These are phyloP conservation scores for Chondrilla cf. caribensis DNA, from an alignment of 37 sponge, comb jelly and placozoan genomes.

Conservation along the genomic window DNA sequence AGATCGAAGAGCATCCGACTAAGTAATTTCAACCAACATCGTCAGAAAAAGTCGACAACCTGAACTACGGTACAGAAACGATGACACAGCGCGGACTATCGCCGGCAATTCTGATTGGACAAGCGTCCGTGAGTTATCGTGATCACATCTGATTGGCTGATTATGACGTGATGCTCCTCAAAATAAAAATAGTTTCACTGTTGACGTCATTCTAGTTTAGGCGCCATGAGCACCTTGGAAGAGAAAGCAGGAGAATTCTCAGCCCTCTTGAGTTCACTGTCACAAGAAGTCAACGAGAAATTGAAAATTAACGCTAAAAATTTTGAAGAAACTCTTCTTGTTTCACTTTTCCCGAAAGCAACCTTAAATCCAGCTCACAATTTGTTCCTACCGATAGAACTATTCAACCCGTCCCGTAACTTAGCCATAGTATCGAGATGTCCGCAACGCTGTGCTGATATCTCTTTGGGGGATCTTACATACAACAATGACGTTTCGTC, in stretches of 20 bases:
- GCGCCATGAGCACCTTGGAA: background rate
- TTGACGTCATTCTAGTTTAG: background rate
- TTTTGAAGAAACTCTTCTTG: background rate
- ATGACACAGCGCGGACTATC: no score
- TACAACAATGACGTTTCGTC: background rate
- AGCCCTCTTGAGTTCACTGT: background rate
- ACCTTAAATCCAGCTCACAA: background rate
- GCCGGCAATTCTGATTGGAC: conserved; percentile 2
- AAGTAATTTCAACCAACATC: no score
- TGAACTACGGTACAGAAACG: no score
- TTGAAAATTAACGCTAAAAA: background rate
- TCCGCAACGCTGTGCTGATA: background rate
- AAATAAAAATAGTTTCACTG: background rate
- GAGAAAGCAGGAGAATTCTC: background rate
- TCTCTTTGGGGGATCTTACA: background rate
- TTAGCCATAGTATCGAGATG: background rate
- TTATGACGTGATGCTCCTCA: background rate
- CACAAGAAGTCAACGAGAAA: background rate
- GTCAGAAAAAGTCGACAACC: no score
- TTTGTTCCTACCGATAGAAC: background rate
- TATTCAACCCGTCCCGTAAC: no score
- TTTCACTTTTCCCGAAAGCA: background rate
- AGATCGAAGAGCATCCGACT: no score
- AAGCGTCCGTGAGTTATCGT: background rate
- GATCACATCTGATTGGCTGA: background rate